phyloP scores from a whole-genome alignment of 2,113 vertebrate genomes.

The Campylorhamphus procurvoides region DNA sequence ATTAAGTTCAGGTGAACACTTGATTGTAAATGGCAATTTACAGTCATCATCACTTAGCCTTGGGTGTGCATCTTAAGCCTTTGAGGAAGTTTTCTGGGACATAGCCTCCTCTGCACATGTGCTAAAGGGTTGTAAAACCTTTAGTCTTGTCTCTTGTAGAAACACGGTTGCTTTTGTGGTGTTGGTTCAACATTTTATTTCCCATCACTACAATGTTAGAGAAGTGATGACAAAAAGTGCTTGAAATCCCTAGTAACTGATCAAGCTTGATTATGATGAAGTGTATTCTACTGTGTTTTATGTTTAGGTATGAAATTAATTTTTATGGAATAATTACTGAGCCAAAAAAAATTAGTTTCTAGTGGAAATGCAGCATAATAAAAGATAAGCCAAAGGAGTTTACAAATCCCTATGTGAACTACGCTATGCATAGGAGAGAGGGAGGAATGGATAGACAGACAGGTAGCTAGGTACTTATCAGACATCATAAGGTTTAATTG shows the following conservation, averaged over 20 bases:
- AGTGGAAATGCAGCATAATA: background rate
- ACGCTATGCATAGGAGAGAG: background rate
- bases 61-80: background rate
- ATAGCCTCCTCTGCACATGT: background rate
- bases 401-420: background rate
- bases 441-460: background rate
- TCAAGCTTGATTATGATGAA: background rate
- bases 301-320: background rate
- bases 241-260: background rate
- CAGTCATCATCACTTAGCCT: background rate
- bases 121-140: background rate
- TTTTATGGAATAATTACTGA: background rate
- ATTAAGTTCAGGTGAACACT: background rate
- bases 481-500: background rate
- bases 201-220: background rate
- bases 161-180: background rate
- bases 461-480: background rate
- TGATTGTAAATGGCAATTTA: background rate
- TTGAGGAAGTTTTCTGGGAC: background rate
- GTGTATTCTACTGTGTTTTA: background rate
- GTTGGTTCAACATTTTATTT: background rate
- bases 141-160: background rate
- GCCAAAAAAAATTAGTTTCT: background rate
- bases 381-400: background rate
- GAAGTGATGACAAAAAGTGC: background rate